Conservation (phyloP, 1,140 invertebrate genomes). For the Neotoxoptera formosana region DNA sequence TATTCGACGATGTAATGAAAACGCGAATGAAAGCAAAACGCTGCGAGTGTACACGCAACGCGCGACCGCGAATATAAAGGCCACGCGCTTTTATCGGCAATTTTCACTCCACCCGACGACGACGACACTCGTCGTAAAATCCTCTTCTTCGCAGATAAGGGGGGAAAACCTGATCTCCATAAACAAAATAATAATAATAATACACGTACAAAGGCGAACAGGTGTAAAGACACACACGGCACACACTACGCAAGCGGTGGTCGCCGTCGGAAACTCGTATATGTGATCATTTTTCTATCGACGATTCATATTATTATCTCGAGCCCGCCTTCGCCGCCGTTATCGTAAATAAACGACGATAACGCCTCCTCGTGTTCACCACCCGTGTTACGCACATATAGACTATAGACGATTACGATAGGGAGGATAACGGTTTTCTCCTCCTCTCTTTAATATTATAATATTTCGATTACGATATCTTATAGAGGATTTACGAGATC, state of each 20-base stretch:
- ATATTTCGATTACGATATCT: background rate
- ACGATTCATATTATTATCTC: background rate
- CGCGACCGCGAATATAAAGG: background rate
- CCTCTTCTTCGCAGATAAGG: background rate
- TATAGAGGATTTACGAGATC: background rate
- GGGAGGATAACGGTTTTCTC: background rate
- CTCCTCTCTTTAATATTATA: background rate
- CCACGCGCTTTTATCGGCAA: slow-evolving; percentile 8
- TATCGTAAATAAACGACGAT: slow-evolving; percentile 17
- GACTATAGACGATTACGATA: background rate
- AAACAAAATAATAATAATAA: background rate
- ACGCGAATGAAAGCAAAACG: slow-evolving; percentile 42
- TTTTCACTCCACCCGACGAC: slow-evolving; percentile 12
- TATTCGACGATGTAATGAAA: slow-evolving; percentile 49
- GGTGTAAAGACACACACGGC: background rate
- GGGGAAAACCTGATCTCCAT: background rate
- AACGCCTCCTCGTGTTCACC: background rate
- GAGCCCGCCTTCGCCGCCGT: background rate
- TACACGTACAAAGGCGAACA: background rate
- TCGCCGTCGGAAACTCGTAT: background rate
- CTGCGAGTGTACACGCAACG: background rate
- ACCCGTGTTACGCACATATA: background rate
- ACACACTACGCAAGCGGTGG: background rate
- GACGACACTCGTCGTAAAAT: slow-evolving; percentile 22
- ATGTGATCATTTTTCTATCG: background rate